A percentile compares a stretch with the other conserved stretches of the same genome.
Evolutionary conservation across 2,113 vertebrate species (phyloP).

Genomic region (Leptobrachium ailaonicum): DNA sequence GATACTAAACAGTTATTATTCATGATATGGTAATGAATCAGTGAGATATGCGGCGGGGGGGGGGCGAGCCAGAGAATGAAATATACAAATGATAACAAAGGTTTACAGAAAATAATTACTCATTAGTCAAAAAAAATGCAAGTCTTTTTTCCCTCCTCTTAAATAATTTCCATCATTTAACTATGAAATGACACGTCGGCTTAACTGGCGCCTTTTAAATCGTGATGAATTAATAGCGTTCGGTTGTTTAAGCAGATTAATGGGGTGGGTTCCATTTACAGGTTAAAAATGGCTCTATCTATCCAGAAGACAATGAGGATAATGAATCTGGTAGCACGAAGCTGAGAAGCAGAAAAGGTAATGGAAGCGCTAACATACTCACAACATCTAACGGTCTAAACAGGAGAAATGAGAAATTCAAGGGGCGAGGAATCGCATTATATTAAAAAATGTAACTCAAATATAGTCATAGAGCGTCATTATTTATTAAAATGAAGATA

Average conservation of each 20-base stretch:
- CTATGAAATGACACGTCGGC: conserved; percentile 18
- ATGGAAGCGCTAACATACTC: too few relatives aligned
- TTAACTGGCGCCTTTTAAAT: conserved; percentile 7
- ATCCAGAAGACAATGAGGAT: conserved; percentile 17
- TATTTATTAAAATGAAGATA: too few relatives aligned
- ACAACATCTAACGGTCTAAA: too few relatives aligned
- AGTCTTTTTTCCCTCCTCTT: not conserved
- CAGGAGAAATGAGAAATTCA: too few relatives aligned
- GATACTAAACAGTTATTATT: conserved; percentile 19
- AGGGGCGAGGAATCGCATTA: too few relatives aligned
- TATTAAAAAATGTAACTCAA: too few relatives aligned
- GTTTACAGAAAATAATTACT: not conserved
- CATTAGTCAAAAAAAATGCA: not conserved
- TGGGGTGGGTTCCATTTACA: not conserved
- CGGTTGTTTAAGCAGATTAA: conserved; percentile 21
- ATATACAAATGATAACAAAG: not conserved
- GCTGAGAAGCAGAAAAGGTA: too few relatives aligned
- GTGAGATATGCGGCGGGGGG: too few relatives aligned
- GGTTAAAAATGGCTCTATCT: conserved; percentile 5
- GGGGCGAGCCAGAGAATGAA: not conserved
- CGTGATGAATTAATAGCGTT: conserved; percentile 6
- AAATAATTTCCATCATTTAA: not conserved
- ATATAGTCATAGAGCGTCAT: too few relatives aligned
- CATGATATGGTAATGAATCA: conserved; percentile 14
- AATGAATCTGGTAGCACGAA: not conserved